Base-by-base conservation (phyloP, 2,888 invertebrate species). In the Coenonympha glycerion region DNA sequence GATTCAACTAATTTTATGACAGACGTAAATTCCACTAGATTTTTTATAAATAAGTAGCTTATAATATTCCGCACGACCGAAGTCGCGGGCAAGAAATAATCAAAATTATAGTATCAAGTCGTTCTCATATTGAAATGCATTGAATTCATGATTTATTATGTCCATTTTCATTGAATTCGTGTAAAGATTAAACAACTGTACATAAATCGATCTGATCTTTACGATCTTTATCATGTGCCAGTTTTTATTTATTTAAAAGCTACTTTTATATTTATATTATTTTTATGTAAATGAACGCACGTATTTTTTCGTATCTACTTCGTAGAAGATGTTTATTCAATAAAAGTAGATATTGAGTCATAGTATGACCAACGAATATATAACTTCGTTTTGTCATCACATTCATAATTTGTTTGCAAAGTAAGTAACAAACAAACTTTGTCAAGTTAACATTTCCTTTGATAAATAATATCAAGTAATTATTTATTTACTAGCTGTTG, bases 81-180 rank as follows among this genome's bases (percentile, higher is more conserved):
- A 24, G 24, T 37, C 37, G 9, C 24, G 15, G 4, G 15, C 9
- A 15, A 24, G 8, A 8, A 4, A 13, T 24, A 22, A 15, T 15
- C 1, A 24, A 24, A 4, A 39, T 39, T 24, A 15, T 11, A 19
- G 15, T 39, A 39, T 39, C 8, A 41, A 26, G 34, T 11, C 18
- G 28, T 40, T 28, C 9, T 39, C 34, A 28, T 45, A 28, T 54
- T 51, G 39, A 51, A 54, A 54, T 51, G 44, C 45, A 51, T 54
- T 50, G 48, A 45, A 42, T 45, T 31, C 16, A 15, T 24, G 41
- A 55, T 52, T 55, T 55, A 55, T 41, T 15, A 15, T 28, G 16
- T 13, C 11, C 39, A 18, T 34, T 15, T 26, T 33, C 18, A n/a
- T 33, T 41, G 22, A 3, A 24, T 24, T 39, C 15, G 15, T 39